Percentiles rank a stretch among this genome's conserved stretches.
Conservation (phyloP, 1,140 invertebrate genomes). For the Drosophila varians region DNA sequence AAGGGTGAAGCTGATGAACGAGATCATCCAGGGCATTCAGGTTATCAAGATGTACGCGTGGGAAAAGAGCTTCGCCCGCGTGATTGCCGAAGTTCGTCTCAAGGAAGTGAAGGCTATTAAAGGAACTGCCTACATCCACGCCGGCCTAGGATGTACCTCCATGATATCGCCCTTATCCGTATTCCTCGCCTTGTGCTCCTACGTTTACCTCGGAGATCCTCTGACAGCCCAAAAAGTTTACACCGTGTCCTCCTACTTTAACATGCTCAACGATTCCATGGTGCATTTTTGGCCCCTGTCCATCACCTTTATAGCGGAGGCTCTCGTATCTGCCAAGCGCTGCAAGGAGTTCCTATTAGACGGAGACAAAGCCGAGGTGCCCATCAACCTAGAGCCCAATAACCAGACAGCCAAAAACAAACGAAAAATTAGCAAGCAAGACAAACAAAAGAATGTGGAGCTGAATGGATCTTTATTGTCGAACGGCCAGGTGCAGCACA, state of each 20-base stretch:
- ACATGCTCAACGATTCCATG: conserved; percentile 88
- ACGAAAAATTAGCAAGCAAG: conserved; percentile 35
- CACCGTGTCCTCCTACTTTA: conserved; percentile 90
- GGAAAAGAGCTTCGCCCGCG: conserved; percentile 91
- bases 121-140: conserved; percentile 75
- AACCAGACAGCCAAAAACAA: conserved; percentile 45
- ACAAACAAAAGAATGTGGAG: conserved; percentile 53
- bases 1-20: conserved; percentile 92
- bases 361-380: conserved; percentile 62
- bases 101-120: conserved; percentile 88
- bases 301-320: conserved; percentile 85
- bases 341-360: conserved; percentile 86
- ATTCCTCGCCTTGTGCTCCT: conserved; percentile 91
- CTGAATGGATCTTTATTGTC: conserved; percentile 51
- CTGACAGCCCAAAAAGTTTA: conserved; percentile 91
- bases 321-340: conserved; percentile 88
- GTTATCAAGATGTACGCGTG: conserved; percentile 96
- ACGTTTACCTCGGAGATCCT: conserved; percentile 86
- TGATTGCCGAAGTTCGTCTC: conserved; percentile 86
- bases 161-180: conserved; percentile 91
- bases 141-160: conserved; percentile 80
- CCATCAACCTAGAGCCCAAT: conserved; percentile 45
- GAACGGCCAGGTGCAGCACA: conserved; percentile 37
- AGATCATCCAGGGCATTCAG: conserved; percentile 91
- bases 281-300: conserved; percentile 90